Conservation (phyloP, 2,888 invertebrate genomes). For the Liopterus haemorrhoidalis region DNA sequence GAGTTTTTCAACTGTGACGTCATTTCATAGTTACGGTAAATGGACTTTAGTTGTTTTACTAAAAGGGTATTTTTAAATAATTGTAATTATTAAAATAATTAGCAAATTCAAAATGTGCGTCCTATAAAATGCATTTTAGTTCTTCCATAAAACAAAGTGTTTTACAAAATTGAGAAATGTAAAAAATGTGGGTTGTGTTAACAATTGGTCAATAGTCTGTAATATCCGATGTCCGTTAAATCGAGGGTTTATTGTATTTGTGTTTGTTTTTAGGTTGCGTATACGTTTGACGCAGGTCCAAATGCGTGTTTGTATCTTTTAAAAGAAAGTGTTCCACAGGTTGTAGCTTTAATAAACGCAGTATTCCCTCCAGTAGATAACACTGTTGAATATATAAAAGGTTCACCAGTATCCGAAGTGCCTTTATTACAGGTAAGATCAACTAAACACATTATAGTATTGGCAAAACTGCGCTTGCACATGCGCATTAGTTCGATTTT, state of each 20-base stretch:
- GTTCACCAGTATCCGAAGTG: constrained; percentile 46
- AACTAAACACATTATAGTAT: not conserved
- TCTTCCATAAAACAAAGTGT: too few species aligned
- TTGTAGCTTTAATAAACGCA: constrained; percentile 62
- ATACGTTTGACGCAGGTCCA: constrained; percentile 98
- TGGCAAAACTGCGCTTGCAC: too few species aligned
- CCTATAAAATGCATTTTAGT: too few species aligned
- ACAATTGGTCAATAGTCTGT: not conserved
- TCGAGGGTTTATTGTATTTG: constrained; percentile 14
- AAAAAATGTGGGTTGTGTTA: too few species aligned
- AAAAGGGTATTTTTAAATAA: too few species aligned
- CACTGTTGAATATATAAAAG: constrained; percentile 51
- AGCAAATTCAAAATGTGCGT: too few species aligned
- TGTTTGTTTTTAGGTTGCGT: constrained; percentile 70
- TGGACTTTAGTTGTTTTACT: too few species aligned
- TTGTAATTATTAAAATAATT: too few species aligned
- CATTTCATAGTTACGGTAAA: too few species aligned
- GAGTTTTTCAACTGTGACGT: too few species aligned
- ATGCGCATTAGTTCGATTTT: too few species aligned
- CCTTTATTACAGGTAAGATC: constrained; percentile 37
- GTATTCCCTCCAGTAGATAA: constrained; percentile 60
- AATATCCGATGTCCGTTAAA: not conserved
- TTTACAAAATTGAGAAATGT: too few species aligned
- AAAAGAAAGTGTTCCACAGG: constrained; percentile 64
- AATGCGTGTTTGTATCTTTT: constrained; percentile 88